A percentile compares a stretch with the other conserved stretches of the same genome.
Evolutionary conservation across 92 coral and sea anemone species (phyloP).

Genomic region (Pocillopora meandrina): DNA sequence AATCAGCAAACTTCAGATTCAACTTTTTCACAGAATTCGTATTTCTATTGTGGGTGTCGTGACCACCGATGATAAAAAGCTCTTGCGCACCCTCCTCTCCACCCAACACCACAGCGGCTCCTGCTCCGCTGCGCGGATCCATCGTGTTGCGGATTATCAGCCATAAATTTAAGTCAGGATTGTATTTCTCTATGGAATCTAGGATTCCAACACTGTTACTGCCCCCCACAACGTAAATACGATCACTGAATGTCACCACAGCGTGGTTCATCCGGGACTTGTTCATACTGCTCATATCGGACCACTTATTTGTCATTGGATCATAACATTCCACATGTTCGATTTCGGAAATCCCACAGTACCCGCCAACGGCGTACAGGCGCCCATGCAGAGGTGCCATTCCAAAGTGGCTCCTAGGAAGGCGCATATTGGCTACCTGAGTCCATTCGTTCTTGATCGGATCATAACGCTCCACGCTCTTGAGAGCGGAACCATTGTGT

Average conservation of each 20-base stretch:
- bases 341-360: conserved; percentile 95
- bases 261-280: conserved; percentile 97
- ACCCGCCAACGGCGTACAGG: conserved; percentile 90
- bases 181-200: conserved; percentile 94
- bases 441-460: conserved; percentile 90
- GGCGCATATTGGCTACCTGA: conserved; percentile 89
- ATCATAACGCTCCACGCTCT: conserved; percentile 94
- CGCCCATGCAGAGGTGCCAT: conserved; percentile 87
- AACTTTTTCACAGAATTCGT: conserved; percentile 81
- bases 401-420: conserved; percentile 94
- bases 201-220: conserved; percentile 85
- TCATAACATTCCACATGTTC: conserved; percentile 95
- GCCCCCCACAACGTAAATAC: conserved; percentile 94
- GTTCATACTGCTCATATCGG: conserved; percentile 90
- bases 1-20: conserved; percentile 89
- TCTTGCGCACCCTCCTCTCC: conserved; percentile 83
- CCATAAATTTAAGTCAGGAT: conserved; percentile 94
- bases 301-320: conserved; percentile 97
- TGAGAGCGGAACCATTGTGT: conserved; percentile 95
- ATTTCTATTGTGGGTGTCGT: conserved; percentile 81
- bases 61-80: conserved; percentile 93
- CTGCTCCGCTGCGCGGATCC: conserved; percentile 93
- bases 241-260: conserved; percentile 77
- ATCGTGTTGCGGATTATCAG: conserved; percentile 91
- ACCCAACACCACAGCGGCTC: conserved; percentile 77